Evolutionary conservation across 2,797 vertebrate genomes (phyloP), one percentile per base, ranked within the genome.

Genomic region (Mormyrus hasselquistii): DNA sequence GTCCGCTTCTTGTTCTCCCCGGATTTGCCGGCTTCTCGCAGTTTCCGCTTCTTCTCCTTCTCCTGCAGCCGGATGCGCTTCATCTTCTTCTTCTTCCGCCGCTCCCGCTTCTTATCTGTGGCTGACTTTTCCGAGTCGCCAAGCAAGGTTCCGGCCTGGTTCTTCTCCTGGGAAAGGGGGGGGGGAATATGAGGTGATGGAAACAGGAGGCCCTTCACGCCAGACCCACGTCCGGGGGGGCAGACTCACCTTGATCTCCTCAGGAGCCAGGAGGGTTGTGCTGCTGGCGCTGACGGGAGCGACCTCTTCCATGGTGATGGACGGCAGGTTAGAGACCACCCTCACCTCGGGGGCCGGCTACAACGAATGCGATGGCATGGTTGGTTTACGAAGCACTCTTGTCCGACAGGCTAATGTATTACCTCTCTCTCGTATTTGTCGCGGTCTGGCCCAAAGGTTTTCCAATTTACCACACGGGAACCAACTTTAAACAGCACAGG

Each of bases 251-350:
- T 98, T 98, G 90, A 99, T 90, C 94, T 99, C 99, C 90, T 99
- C 98, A n/a, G 99, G 98, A 87, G 99, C 98, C 5, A 99, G 93
- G 57, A 99, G 96, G 0, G 97, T 96, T n/a, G 95, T 97, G 6
- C 97, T 96, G 8, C 98, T 99, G 47, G 95, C 94, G 1, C 95
- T 97, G 92, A 99, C 96, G 0, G 98, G 98, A 89, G 98, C 98
- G 49, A 99, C 98, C 90, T 99, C 99, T 93, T 99, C 99, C 97
- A 99, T 97, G 76, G 94, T 93, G 88, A 99, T 94, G 4, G 98
- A 96, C 0, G 99, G 98, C 91, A 99, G 92, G 91, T 99, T 99
- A 0, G 98, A 99, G 57, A 99, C 96, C 0, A 99, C 96, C 93
- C 98, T 99, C 88, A 99, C 96, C 92, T 99, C 99, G 85, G 98